Conservation (phyloP, 2,113 vertebrate genomes). For the Ctenomys sociabilis region DNA sequence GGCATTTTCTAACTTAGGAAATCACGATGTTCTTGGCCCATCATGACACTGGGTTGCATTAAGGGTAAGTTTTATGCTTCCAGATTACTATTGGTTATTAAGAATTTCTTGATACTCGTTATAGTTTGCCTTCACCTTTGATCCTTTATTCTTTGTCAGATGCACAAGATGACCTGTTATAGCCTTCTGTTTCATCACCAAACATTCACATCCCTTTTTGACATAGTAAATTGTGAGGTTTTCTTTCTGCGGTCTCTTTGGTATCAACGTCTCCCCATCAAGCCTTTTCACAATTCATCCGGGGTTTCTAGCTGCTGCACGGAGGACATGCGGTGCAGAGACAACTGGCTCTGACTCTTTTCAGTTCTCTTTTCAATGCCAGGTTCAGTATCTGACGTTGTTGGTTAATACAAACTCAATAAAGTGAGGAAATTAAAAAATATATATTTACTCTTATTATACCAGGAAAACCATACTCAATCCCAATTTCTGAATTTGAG, state of each 20-base stretch:
- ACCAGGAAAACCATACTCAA: not conserved
- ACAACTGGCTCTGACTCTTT: rapidly evolving
- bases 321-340: rapidly evolving
- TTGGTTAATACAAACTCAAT: not conserved
- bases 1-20: too few species aligned
- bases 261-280: not conserved
- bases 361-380: not conserved
- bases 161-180: too few species aligned
- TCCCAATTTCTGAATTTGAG: not conserved
- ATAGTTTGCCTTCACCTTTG: too few species aligned
- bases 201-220: not conserved
- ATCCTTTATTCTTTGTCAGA: too few species aligned
- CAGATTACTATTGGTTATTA: too few species aligned
- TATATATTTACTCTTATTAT: not conserved
- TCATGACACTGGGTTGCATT: too few species aligned
- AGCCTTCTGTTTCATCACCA: too few species aligned
- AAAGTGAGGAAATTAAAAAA: not conserved
- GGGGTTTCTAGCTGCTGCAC: not conserved
- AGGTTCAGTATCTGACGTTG: not conserved
- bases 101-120: too few species aligned
- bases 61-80: too few species aligned
- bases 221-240: not conserved
- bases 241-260: not conserved
- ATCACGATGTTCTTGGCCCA: too few species aligned
- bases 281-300: not conserved